Evolutionary conservation across 2,113 vertebrate genomes (phyloP).

Genomic region (Dinomys branickii): DNA sequence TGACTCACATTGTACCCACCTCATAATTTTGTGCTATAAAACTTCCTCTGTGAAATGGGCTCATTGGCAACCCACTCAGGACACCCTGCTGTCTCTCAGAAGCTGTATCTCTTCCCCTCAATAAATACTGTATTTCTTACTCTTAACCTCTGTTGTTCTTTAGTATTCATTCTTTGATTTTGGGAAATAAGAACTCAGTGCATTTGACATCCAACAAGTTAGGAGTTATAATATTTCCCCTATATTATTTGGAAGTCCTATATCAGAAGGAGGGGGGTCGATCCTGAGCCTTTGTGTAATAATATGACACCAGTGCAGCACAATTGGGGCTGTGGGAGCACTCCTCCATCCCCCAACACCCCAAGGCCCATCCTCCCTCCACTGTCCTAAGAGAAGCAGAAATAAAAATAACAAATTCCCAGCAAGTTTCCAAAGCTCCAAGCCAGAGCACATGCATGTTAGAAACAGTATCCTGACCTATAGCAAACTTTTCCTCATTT

Average conservation of each 20-base stretch:
- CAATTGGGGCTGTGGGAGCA: neutral
- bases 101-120: too few species aligned
- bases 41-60: too few species aligned
- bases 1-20: too few species aligned
- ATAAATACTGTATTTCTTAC: too few species aligned
- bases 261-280: neutral
- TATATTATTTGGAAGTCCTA: neutral
- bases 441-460: neutral
- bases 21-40: too few species aligned
- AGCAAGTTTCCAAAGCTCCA: neutral
- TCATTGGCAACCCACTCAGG: too few species aligned
- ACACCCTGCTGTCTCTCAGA: too few species aligned
- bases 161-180: too few species aligned
- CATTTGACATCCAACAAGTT: too few species aligned
- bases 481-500: neutral
- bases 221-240: too few species aligned
- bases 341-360: neutral
- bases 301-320: neutral
- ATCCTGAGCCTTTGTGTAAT: neutral
- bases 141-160: too few species aligned
- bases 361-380: neutral
- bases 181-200: too few species aligned
- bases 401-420: neutral
- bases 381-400: neutral
- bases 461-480: neutral